Conservation (phyloP, 2,113 vertebrate genomes). For the Dipodomys merriami region DNA sequence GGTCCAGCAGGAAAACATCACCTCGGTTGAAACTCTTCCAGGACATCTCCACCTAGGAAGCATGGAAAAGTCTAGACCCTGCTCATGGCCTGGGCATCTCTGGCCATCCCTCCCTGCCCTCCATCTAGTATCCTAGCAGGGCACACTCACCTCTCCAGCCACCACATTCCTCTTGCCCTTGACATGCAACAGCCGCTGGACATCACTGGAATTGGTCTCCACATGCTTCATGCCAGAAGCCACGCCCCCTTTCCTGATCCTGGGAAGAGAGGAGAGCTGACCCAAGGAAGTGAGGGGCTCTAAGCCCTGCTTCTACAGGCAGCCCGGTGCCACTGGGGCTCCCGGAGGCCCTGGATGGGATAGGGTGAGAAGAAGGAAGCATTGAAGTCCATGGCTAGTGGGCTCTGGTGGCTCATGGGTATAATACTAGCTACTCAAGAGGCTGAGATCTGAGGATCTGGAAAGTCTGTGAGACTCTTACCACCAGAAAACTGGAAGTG, state of each 20-base stretch:
- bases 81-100: neutral
- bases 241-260: slow-evolving; percentile 90
- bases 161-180: slow-evolving; percentile 92
- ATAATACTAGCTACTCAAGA: no score
- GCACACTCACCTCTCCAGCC: slow-evolving; percentile 88
- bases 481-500: no score
- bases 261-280: slow-evolving; percentile 69
- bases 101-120: neutral
- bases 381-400: no score
- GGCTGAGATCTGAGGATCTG: no score
- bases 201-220: slow-evolving; percentile 89
- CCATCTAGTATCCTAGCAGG: neutral
- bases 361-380: neutral
- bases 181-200: slow-evolving; percentile 89
- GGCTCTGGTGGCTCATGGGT: no score
- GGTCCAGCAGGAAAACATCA: slow-evolving; percentile 92
- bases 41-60: slow-evolving; percentile 90
- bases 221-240: slow-evolving; percentile 91
- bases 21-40: slow-evolving; percentile 93
- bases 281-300: neutral
- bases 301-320: neutral
- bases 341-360: neutral
- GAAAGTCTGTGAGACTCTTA: no score
- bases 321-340: neutral
- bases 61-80: neutral